phyloP scores from a whole-genome alignment of 2,888 invertebrate genomes.

The Tetramorium bicarinatum region DNA sequence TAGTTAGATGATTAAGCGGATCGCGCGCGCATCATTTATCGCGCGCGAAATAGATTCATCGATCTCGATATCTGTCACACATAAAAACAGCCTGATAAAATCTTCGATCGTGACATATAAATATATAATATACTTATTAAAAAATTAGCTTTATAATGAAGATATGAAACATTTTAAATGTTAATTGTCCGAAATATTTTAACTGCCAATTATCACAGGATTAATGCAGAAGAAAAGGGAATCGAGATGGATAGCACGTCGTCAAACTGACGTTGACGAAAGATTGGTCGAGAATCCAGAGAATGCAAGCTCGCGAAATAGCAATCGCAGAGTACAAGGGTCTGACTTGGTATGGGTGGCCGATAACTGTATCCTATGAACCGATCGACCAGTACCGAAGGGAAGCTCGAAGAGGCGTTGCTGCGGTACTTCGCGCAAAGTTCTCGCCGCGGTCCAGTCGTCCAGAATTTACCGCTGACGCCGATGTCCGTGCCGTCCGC shows the following conservation, averaged over 20 bases:
- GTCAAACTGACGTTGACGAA: neutral
- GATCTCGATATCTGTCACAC: neutral
- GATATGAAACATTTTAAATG: neutral
- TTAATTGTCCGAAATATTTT: neutral
- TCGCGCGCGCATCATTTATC: slow-evolving; percentile 1
- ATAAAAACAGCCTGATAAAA: neutral
- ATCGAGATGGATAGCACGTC: neutral
- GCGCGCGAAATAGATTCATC: slow-evolving; percentile 28
- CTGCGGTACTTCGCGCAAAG: slow-evolving; percentile 32
- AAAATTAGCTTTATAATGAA: neutral
- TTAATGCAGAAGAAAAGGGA: neutral
- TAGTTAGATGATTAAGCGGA: slow-evolving; percentile 42
- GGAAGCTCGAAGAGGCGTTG: slow-evolving; percentile 48
- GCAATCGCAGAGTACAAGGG: neutral
- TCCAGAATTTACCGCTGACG: slow-evolving; percentile 67
- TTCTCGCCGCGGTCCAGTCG: slow-evolving; percentile 59
- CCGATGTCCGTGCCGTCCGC: slow-evolving; percentile 48
- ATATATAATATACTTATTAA: neutral
- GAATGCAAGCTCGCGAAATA: neutral
- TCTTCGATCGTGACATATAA: neutral
- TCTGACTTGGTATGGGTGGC: neutral
- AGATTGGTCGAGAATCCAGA: neutral
- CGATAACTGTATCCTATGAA: slow-evolving; percentile 46
- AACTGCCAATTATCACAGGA: neutral
- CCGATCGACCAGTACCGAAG: slow-evolving; percentile 13